phyloP scores from a whole-genome alignment of 2,888 invertebrate species.

The Holacanthella duospinosa region DNA sequence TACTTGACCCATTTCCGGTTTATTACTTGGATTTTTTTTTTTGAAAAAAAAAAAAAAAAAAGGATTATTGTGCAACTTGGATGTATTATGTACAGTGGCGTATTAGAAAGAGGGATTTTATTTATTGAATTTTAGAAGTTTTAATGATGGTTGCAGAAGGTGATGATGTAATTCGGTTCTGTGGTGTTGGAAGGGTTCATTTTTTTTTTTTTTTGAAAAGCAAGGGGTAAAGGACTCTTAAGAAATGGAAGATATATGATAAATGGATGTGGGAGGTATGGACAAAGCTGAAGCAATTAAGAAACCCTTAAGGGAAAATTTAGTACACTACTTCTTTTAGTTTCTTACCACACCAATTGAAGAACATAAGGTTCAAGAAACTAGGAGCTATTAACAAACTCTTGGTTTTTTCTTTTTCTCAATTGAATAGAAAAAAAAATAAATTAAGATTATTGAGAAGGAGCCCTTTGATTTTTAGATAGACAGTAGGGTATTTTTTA shows the following conservation, averaged over 20 bases:
- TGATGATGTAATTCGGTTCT: too few species aligned
- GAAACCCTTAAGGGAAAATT: not conserved
- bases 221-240: not conserved
- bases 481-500: not conserved
- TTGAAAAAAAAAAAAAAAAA: too few species aligned
- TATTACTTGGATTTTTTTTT: too few species aligned
- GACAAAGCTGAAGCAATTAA: not conserved
- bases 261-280: constrained; percentile 1
- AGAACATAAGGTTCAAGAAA: constrained; percentile 1
- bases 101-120: too few species aligned
- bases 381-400: too few species aligned
- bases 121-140: too few species aligned
- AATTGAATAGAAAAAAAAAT: too few species aligned
- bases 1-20: constrained; percentile 8
- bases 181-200: constrained; percentile 1
- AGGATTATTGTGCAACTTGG: too few species aligned
- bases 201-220: not conserved
- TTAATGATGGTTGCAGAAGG: too few species aligned
- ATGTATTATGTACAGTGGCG: too few species aligned
- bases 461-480: not conserved
- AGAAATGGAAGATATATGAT: not conserved
- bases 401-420: too few species aligned
- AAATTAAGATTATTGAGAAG: not conserved
- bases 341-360: not conserved
- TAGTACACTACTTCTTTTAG: not conserved